These are phyloP conservation scores for Plagiodera versicolora DNA, from an alignment of 2,888 invertebrate genomes.

Conservation along the genomic window DNA sequence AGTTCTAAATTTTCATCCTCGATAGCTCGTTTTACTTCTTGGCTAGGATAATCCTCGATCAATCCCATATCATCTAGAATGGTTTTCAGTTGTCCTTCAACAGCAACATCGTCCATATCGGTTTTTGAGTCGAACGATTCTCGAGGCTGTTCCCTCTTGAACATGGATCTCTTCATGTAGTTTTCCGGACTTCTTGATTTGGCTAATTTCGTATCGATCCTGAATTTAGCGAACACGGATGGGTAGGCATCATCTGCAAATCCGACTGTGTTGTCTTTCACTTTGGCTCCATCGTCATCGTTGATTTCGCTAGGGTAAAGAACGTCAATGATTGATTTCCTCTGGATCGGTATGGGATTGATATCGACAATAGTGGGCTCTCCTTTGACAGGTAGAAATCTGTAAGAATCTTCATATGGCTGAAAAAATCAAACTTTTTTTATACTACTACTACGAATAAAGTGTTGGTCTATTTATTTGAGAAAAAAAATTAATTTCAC, in stretches of 20 bases:
- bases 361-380: constrained; percentile 38
- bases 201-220: constrained; percentile 40
- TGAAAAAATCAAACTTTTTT: constrained; percentile 20
- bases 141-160: constrained; percentile 23
- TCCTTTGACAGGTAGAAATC: constrained; percentile 38
- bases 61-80: constrained; percentile 44
- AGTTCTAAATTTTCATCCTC: constrained; percentile 39
- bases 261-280: constrained; percentile 16
- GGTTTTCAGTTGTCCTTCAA: constrained; percentile 38
- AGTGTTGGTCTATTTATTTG: no score
- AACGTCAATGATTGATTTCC: constrained; percentile 24
- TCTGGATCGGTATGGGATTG: constrained; percentile 29
- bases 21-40: constrained; percentile 34
- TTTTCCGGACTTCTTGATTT: constrained; percentile 21
- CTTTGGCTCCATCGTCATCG: constrained; percentile 21
- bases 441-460: no score
- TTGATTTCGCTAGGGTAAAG: constrained; percentile 24
- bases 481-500: no score
- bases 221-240: constrained; percentile 43
- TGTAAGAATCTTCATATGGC: constrained; percentile 41
- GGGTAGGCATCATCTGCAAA: constrained; percentile 38
- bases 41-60: constrained; percentile 36
- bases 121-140: neutral
- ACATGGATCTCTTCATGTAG: constrained; percentile 24
- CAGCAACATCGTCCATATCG: constrained; percentile 12